Evolutionary conservation across 2,888 invertebrate genomes (phyloP).

Genomic region (Epicampocera succincta): DNA sequence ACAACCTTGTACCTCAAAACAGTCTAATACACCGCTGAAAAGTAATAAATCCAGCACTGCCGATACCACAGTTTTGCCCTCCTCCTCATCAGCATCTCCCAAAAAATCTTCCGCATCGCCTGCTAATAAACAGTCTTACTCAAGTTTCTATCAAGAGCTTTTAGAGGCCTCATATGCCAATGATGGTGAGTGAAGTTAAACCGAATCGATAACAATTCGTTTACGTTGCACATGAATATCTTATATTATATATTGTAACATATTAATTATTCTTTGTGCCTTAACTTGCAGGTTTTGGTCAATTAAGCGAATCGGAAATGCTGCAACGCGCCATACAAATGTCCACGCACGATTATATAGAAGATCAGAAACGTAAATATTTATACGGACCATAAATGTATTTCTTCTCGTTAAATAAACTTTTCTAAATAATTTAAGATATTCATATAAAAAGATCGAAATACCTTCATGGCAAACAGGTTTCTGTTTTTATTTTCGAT

Average conservation of each 20-base stretch:
- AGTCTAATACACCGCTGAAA: conserved; percentile 76
- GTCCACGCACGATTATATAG: conserved; percentile 81
- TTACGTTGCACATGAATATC: no score
- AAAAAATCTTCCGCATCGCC: conserved; percentile 51
- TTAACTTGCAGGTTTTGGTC: conserved; percentile 72
- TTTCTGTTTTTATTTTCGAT: conserved; percentile 22
- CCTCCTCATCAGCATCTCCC: conserved; percentile 50
- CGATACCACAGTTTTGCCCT: conserved; percentile 53
- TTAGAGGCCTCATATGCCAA: conserved; percentile 81
- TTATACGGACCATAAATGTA: conserved; percentile 75
- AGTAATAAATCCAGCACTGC: conserved; percentile 49
- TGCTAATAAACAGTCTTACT: conserved; percentile 73
- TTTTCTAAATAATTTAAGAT: conserved; percentile 46
- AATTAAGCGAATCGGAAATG: conserved; percentile 81
- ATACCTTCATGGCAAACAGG: conserved; percentile 8
- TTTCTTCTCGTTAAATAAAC: conserved; percentile 14
- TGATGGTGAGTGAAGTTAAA: conserved; percentile 75
- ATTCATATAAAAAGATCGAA: conserved; percentile 18
- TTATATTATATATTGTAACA: no score
- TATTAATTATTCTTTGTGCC: background rate
- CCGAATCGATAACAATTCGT: no score
- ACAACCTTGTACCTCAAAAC: conserved; percentile 79
- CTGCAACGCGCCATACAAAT: conserved; percentile 81
- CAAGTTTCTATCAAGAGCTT: conserved; percentile 81
- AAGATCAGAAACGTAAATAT: conserved; percentile 80